Percentiles rank a stretch among this genome's conserved stretches.
These are phyloP conservation scores for Dioctria rufipes DNA, from an alignment of 2,888 invertebrate genomes.

Conservation along the genomic window DNA sequence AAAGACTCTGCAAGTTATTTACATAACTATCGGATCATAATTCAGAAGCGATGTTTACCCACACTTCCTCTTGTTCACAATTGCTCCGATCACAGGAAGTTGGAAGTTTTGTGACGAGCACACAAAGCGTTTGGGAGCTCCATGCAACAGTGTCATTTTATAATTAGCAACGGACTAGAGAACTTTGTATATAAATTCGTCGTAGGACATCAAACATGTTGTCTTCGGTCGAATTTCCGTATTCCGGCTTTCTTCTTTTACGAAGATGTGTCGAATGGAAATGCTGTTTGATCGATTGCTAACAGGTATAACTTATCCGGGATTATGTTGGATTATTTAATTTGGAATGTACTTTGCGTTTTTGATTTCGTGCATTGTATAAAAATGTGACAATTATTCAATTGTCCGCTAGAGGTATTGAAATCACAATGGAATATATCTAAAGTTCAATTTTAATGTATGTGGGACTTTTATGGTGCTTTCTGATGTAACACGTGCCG, in stretches of 20 bases:
- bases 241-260: conserved; percentile 34
- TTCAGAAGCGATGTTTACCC: neutral
- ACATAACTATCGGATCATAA: neutral
- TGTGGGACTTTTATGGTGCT: too few relatives aligned
- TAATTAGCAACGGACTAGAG: neutral
- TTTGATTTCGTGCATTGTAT: neutral
- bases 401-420: too few relatives aligned
- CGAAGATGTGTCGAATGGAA: neutral
- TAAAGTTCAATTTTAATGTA: too few relatives aligned
- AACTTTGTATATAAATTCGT: conserved; percentile 17
- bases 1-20: neutral
- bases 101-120: neutral
- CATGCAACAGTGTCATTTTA: neutral
- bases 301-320: neutral
- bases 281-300: neutral
- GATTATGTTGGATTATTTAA: neutral
- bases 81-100: conserved; percentile 18
- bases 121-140: conserved; percentile 24
- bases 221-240: conserved; percentile 32
- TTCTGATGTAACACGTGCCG: too few relatives aligned
- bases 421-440: too few relatives aligned
- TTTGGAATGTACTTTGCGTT: conserved; percentile 24
- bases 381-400: too few relatives aligned
- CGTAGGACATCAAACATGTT: conserved; percentile 33
- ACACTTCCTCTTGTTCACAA: conserved; percentile 1